These are phyloP conservation scores for Habrosyne pyritoides DNA, from an alignment of 2,888 invertebrate species.

Conservation along the genomic window DNA sequence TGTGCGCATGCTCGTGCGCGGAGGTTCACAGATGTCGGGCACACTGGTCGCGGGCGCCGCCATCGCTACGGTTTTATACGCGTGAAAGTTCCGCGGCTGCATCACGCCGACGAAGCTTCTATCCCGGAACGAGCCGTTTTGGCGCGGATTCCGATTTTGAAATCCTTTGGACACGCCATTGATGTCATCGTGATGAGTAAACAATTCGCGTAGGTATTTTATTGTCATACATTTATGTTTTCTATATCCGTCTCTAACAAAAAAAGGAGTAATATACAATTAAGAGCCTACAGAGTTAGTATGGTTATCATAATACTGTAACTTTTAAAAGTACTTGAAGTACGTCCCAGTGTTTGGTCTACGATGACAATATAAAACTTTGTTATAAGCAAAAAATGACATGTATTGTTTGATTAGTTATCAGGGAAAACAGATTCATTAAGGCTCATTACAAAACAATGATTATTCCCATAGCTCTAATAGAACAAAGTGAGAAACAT, in stretches of 20 bases:
- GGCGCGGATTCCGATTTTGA: slow-evolving; percentile 65
- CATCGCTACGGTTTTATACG: slow-evolving; percentile 71
- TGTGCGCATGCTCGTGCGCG: slow-evolving; percentile 49
- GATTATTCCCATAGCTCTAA: too few relatives aligned
- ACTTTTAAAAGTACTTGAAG: too few relatives aligned
- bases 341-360: too few relatives aligned
- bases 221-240: neutral
- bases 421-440: too few relatives aligned
- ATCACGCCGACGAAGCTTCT: slow-evolving; percentile 46
- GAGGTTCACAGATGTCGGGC: slow-evolving; percentile 50
- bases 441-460: too few relatives aligned
- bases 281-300: too few relatives aligned
- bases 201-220: slow-evolving; percentile 23
- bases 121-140: slow-evolving; percentile 71
- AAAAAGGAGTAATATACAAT: too few relatives aligned
- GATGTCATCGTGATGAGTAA: slow-evolving; percentile 42
- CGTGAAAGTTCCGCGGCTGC: slow-evolving; percentile 77
- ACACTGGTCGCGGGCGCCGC: slow-evolving; percentile 76
- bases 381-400: too few relatives aligned
- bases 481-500: too few relatives aligned
- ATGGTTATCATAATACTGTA: too few relatives aligned
- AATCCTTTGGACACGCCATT: slow-evolving; percentile 70
- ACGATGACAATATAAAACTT: too few relatives aligned
- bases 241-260: neutral
- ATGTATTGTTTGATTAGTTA: too few relatives aligned